Percentiles rank a stretch among this genome's conserved stretches.
These are phyloP conservation scores for Charina bottae DNA, from an alignment of 2,113 vertebrate species.

Conservation along the genomic window DNA sequence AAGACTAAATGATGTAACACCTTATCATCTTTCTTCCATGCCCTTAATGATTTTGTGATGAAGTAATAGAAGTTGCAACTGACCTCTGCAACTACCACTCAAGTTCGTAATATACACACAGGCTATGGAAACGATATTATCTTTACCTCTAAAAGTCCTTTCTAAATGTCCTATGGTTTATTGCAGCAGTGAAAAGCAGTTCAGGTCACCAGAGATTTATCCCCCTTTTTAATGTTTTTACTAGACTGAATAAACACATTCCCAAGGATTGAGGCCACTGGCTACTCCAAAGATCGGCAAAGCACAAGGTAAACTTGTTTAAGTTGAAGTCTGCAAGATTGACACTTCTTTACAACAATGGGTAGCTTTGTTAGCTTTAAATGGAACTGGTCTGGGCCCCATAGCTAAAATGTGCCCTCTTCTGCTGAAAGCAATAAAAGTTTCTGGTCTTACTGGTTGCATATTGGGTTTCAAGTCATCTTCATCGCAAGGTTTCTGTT, in stretches of 20 bases:
- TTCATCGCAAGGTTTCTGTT: background rate
- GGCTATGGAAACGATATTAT: constrained; percentile 44
- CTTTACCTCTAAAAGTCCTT: constrained; percentile 58
- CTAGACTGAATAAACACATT: constrained; percentile 81
- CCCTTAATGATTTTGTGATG: constrained; percentile 55
- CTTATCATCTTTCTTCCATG: constrained; percentile 62
- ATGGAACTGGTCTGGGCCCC: constrained; percentile 8
- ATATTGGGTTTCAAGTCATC: constrained; percentile 54
- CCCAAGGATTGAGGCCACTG: constrained; percentile 51
- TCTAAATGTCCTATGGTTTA: constrained; percentile 65
- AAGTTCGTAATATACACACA: constrained; percentile 9
- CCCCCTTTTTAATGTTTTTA: constrained; percentile 77
- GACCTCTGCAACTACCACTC: constrained; percentile 52
- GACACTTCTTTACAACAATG: constrained; percentile 66
- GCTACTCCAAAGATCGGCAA: constrained; percentile 53
- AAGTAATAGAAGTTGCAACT: constrained; percentile 30
- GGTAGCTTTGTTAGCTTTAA: constrained; percentile 58
- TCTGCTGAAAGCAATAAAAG: constrained; percentile 18
- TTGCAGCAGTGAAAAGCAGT: constrained; percentile 61
- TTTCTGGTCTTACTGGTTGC: constrained; percentile 44
- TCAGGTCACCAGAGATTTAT: constrained; percentile 66
- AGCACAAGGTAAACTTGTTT: constrained; percentile 39
- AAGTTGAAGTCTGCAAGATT: constrained; percentile 42
- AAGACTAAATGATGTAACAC: constrained; percentile 72
- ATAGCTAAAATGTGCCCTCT: background rate